Conservation (phyloP, 2,113 vertebrate genomes). For the Empidonax traillii region DNA sequence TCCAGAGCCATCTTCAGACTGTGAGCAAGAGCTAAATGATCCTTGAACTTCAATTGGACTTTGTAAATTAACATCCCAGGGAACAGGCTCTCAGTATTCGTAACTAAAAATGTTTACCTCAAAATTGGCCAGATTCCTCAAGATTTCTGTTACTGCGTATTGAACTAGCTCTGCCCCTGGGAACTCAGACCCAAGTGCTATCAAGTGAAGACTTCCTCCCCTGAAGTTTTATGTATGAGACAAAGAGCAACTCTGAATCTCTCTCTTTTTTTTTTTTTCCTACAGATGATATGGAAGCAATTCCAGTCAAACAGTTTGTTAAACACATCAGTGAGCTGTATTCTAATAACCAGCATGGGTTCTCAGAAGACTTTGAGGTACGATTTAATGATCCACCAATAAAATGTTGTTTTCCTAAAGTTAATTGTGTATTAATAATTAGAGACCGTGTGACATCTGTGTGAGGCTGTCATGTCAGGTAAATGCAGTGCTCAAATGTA, state of each 20-base stretch:
- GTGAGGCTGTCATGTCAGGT: not conserved
- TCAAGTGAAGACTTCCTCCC: not conserved
- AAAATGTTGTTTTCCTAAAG: slow-evolving; percentile 12
- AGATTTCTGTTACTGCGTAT: not conserved
- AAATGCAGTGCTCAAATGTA: not conserved
- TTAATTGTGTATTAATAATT: slow-evolving; percentile 20
- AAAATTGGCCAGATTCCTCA: not conserved
- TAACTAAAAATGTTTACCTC: not conserved
- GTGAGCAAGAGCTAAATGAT: not conserved
- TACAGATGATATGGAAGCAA: slow-evolving; percentile 93
- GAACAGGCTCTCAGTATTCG: not conserved
- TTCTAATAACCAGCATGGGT: slow-evolving; percentile 89
- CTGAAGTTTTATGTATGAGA: not conserved
- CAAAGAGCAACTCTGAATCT: slow-evolving; percentile 39
- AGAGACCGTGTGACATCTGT: not conserved
- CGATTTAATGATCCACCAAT: slow-evolving; percentile 26
- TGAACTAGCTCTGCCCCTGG: not conserved
- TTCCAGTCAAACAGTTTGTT: slow-evolving; percentile 90
- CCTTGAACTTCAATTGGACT: not conserved
- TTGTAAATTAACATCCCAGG: not conserved
- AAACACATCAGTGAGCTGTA: slow-evolving; percentile 90
- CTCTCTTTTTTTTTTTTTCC: not conserved
- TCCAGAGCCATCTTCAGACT: not conserved
- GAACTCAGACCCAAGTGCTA: not conserved
- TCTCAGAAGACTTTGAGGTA: slow-evolving; percentile 96